Evolutionary conservation across 1,140 invertebrate species (phyloP).

Genomic region (Camponotus floridanus): DNA sequence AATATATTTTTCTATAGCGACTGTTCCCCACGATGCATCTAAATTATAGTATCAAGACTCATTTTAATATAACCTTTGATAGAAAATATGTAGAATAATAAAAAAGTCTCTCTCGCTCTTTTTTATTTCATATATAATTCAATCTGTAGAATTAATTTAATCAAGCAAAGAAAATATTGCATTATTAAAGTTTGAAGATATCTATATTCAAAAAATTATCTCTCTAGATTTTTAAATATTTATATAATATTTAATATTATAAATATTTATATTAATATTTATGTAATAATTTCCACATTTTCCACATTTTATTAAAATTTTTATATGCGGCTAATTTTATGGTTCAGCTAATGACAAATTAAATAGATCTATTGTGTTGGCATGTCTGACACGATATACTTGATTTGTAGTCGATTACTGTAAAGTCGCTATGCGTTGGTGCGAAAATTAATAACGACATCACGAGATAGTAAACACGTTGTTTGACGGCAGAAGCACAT

Average conservation of each 20-base stretch:
- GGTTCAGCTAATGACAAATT: not conserved
- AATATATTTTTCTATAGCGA: not conserved
- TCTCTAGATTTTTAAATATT: not conserved
- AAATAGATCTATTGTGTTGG: not conserved
- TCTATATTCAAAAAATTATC: not conserved
- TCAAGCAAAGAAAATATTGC: not conserved
- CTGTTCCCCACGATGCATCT: not conserved
- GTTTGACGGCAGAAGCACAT: constrained; percentile 31
- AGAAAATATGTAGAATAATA: not conserved
- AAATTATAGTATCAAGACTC: not conserved
- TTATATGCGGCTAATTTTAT: not conserved
- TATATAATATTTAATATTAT: not conserved
- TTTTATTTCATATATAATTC: not conserved
- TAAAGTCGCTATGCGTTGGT: not conserved
- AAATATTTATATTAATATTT: not conserved
- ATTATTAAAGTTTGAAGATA: not conserved
- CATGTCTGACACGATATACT: not conserved
- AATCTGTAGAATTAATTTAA: not conserved
- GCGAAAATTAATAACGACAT: constrained; percentile 19
- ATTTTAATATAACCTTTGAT: not conserved
- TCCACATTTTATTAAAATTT: not conserved
- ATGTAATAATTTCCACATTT: not conserved
- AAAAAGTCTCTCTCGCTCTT: not conserved
- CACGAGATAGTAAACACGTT: constrained; percentile 13
- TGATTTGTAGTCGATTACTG: not conserved